These are phyloP conservation scores for Orgyia antiqua DNA, from an alignment of 2,888 invertebrate genomes.

Conservation along the genomic window DNA sequence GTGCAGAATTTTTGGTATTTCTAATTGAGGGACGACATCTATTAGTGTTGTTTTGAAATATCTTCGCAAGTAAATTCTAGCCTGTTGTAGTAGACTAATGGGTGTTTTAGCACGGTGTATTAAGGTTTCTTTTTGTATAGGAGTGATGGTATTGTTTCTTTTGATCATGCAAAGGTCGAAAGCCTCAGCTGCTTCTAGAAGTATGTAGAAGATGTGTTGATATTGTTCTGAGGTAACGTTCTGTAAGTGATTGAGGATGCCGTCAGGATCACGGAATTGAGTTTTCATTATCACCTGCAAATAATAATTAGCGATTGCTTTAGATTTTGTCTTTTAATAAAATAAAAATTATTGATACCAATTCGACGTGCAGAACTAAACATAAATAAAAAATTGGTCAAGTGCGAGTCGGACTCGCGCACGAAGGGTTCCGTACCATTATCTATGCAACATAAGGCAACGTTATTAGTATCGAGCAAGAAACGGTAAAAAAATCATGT, in stretches of 20 bases:
- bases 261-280: constrained; percentile 90
- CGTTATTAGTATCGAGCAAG: too few relatives aligned
- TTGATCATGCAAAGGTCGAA: constrained; percentile 90
- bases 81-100: constrained; percentile 81
- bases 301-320: neutral
- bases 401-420: too few relatives aligned
- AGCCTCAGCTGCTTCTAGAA: constrained; percentile 86
- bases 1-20: constrained; percentile 81
- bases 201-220: constrained; percentile 79
- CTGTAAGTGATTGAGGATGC: constrained; percentile 87
- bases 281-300: constrained; percentile 87
- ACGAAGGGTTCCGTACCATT: too few relatives aligned
- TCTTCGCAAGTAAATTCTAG: constrained; percentile 78
- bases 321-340: too few relatives aligned
- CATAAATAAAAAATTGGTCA: too few relatives aligned
- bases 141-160: constrained; percentile 81
- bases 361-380: too few relatives aligned
- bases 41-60: constrained; percentile 78
- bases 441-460: too few relatives aligned
- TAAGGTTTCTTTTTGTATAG: constrained; percentile 81
- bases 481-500: too few relatives aligned
- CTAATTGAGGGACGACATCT: constrained; percentile 76
- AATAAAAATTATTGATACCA: too few relatives aligned
- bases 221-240: constrained; percentile 73
- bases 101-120: constrained; percentile 83